A percentile compares a stretch with the other conserved stretches of the same genome.
These are phyloP conservation scores for Polydrusus tereticollis DNA, from an alignment of 2,888 invertebrate genomes.

Conservation along the genomic window DNA sequence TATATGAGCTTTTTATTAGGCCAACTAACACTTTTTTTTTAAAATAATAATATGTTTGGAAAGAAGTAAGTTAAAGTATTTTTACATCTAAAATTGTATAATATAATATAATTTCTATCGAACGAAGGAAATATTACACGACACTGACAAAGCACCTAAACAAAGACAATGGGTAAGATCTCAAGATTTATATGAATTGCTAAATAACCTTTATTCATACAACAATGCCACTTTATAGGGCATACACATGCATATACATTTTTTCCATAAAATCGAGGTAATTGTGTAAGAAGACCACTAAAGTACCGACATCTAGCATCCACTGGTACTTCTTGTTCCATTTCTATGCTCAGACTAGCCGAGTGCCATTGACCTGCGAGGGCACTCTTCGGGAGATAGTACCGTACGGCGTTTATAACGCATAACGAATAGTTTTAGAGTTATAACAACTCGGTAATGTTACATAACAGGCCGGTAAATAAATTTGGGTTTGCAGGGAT, in stretches of 20 bases:
- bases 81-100: too few species aligned
- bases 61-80: too few species aligned
- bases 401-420: constrained; percentile 33
- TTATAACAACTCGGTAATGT: background rate
- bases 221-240: background rate
- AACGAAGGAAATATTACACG: too few species aligned
- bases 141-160: background rate
- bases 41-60: too few species aligned
- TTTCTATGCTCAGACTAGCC: constrained; percentile 24
- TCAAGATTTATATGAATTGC: background rate
- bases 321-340: constrained; percentile 31
- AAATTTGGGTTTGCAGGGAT: too few species aligned
- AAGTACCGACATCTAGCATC: background rate
- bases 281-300: constrained; percentile 14
- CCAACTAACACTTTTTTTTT: too few species aligned
- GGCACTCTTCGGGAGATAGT: constrained; percentile 33
- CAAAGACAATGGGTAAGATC: background rate
- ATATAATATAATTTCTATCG: background rate
- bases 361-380: constrained; percentile 41
- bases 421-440: constrained; percentile 1
- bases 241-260: background rate
- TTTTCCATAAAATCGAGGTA: background rate
- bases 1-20: too few species aligned
- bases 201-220: background rate
- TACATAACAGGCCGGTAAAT: background rate